A percentile compares a stretch with the other conserved stretches of the same genome.
phyloP scores from a whole-genome alignment of 1,140 invertebrate species.

The Prorops nasuta region DNA sequence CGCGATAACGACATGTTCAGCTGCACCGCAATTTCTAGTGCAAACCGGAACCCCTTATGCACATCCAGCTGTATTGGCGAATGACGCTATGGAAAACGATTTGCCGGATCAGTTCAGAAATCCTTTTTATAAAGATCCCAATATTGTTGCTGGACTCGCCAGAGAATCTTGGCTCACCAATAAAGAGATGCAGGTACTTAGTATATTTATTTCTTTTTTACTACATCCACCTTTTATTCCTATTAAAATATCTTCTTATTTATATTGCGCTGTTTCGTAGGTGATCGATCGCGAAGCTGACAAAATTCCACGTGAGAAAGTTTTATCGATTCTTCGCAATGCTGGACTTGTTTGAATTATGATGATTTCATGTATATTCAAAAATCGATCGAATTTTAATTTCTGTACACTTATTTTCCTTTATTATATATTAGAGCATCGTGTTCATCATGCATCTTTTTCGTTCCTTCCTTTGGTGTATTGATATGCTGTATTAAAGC shows the following conservation, averaged over 20 bases:
- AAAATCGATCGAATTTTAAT: too few relatives aligned
- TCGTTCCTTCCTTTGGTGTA: too few relatives aligned
- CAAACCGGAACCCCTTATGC: slow-evolving; percentile 32
- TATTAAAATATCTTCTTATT: slow-evolving; percentile 1
- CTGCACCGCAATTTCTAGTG: slow-evolving; percentile 36
- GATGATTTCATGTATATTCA: not conserved
- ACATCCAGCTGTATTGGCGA: slow-evolving; percentile 63
- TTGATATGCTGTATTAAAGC: too few relatives aligned
- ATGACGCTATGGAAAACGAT: slow-evolving; percentile 60
- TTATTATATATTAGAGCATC: too few relatives aligned
- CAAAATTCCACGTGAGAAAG: slow-evolving; percentile 72
- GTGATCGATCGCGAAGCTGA: slow-evolving; percentile 74
- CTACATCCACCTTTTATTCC: not conserved
- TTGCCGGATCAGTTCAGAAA: slow-evolving; percentile 65
- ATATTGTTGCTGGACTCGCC: slow-evolving; percentile 67
- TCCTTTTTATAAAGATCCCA: slow-evolving; percentile 75
- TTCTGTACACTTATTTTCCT: too few relatives aligned
- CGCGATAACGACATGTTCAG: slow-evolving; percentile 22
- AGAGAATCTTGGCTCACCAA: slow-evolving; percentile 73
- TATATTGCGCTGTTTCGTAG: slow-evolving; percentile 28
- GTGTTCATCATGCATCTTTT: too few relatives aligned
- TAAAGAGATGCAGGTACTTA: slow-evolving; percentile 65
- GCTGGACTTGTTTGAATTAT: slow-evolving; percentile 59
- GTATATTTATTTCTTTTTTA: not conserved
- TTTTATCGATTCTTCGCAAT: slow-evolving; percentile 70